Evolutionary conservation across 2,797 vertebrate genomes (phyloP).

Genomic region (Gobionotothen gibberifrons): DNA sequence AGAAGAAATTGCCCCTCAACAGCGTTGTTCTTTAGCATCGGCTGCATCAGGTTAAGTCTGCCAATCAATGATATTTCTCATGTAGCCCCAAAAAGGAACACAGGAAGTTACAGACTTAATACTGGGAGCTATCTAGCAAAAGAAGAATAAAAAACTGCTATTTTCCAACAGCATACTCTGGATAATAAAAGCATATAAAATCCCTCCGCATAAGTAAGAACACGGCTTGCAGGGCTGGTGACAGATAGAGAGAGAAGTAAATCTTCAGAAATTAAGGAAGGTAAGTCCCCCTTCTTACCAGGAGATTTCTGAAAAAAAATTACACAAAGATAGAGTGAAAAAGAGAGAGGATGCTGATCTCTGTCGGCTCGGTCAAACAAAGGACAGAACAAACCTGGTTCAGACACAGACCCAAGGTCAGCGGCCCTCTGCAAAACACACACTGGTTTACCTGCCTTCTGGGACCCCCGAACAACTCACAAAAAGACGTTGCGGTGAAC

Average conservation of each 20-base stretch:
- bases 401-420: slow-evolving; percentile 49
- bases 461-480: slow-evolving; percentile 44
- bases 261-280: slow-evolving; percentile 42
- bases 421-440: slow-evolving; percentile 19
- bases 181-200: slow-evolving; percentile 54
- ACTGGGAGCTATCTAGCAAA: slow-evolving; percentile 41
- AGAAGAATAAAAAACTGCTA: slow-evolving; percentile 9
- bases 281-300: neutral
- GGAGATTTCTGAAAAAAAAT: slow-evolving; percentile 29
- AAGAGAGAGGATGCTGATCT: slow-evolving; percentile 10
- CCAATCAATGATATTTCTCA: slow-evolving; percentile 40
- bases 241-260: slow-evolving; percentile 34
- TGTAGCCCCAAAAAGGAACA: slow-evolving; percentile 35
- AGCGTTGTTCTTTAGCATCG: slow-evolving; percentile 16
- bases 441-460: slow-evolving; percentile 3
- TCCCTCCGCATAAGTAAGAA: slow-evolving; percentile 39
- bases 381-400: slow-evolving; percentile 36
- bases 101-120: slow-evolving; percentile 29
- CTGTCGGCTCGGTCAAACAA: slow-evolving; percentile 32
- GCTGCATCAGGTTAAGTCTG: slow-evolving; percentile 34
- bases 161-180: slow-evolving; percentile 37
- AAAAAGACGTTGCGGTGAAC: slow-evolving; percentile 34
- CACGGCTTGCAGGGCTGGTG: slow-evolving; percentile 43
- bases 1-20: slow-evolving; percentile 33
- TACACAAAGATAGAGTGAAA: neutral